Base-by-base conservation (phyloP, 2,113 vertebrate genomes). In the Microtus oregoni region DNA sequence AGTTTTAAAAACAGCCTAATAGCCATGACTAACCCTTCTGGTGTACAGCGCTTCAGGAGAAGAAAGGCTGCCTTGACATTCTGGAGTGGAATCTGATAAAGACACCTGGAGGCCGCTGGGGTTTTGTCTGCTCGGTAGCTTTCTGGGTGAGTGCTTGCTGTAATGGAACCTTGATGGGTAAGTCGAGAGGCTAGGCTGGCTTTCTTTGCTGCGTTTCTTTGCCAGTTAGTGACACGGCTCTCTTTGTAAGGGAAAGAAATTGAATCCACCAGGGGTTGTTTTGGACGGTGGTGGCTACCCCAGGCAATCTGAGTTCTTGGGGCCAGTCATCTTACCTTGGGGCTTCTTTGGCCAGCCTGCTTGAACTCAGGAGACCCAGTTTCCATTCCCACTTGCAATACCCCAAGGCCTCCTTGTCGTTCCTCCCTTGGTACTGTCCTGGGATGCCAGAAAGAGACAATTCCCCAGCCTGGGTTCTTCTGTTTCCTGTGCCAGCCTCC, bases 221-320 rank as follows among this genome's bases (percentile, higher is more conserved):
- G 85, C 90, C 78, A 67, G 58, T 65, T 86, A 72, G 22, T 90
- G 65, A 96, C 93, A 95, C 50, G 72, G 86, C 68, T 90, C 41
- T 93, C 93, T 95, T 96, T 95, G 92, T 97, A 61, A 92, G 52
- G 91, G 68, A 90, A 65, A 86, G 90, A 79, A 87, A 87, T 20
- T 1, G n/a, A 81, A 93, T 92, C 92, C 3, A 41, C 79, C 72
- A 82, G 38, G 92, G 90, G 81, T 50, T 20, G 19, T 44, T 89
- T 35, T 41, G 89, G 35, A 67, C n/a, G 10, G 52, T 72, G 70
- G 41, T 19, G 14, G 72, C 58, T 52, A 85, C n/a, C 65, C 19
- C 8, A 73, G 55, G 78, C 61, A 87, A 58, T 65, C 79, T 35
- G 63, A 77, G 79, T 83, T 77, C 47, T 52, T 68, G 5, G 83